Evolutionary conservation across 2,113 vertebrate genomes (phyloP).

Genomic region (Thoracochromis brauschi): DNA sequence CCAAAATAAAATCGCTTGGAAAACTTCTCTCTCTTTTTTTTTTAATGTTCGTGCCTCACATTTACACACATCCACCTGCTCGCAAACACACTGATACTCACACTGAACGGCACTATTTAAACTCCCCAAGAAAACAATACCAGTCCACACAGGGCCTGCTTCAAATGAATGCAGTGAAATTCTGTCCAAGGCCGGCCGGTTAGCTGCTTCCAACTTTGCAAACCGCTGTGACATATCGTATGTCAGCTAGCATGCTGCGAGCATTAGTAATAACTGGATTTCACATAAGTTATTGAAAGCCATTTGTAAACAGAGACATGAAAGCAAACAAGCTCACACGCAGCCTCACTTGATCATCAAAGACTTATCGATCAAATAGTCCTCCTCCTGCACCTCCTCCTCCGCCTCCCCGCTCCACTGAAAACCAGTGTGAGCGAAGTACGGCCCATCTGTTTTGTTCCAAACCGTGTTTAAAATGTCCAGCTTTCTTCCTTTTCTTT

Average conservation of each 20-base stretch:
- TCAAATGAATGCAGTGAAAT: constrained; percentile 1
- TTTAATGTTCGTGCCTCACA: not conserved
- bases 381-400: constrained; percentile 32
- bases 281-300: constrained; percentile 60
- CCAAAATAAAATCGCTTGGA: not conserved
- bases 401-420: not conserved
- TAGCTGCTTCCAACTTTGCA: constrained; percentile 15
- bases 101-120: not conserved
- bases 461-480: constrained; percentile 12
- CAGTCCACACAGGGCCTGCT: not conserved
- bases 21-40: not conserved
- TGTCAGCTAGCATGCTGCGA: constrained; percentile 52
- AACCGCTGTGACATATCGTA: constrained; percentile 36
- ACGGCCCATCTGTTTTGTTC: constrained; percentile 22
- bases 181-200: constrained; percentile 1
- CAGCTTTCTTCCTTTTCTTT: not conserved
- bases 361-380: constrained; percentile 63
- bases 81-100: not conserved
- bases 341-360: constrained; percentile 68
- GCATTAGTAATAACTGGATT: constrained; percentile 58
- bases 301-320: constrained; percentile 73
- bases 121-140: not conserved
- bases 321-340: constrained; percentile 60
- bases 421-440: constrained; percentile 23
- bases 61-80: not conserved